Evolutionary conservation across 2,888 invertebrate species (phyloP).

Genomic region (Eristalis intricaria): DNA sequence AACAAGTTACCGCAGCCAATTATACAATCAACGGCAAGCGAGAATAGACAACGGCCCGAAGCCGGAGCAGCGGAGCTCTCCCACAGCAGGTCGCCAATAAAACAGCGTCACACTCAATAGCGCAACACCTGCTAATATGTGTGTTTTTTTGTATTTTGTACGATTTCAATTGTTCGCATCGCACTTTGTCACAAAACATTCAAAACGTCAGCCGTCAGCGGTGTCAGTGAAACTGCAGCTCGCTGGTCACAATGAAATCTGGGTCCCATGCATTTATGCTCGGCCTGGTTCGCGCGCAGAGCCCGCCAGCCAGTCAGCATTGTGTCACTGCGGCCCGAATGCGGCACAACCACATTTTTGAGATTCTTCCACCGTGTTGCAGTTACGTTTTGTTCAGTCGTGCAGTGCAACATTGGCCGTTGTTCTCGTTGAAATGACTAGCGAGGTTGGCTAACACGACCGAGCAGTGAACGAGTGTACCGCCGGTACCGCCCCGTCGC

Average conservation of each 20-base stretch:
- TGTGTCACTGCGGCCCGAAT: neutral
- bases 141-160: conserved; percentile 2
- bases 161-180: conserved; percentile 17
- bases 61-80: conserved; percentile 17
- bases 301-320: neutral
- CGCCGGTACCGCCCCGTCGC: too few species aligned
- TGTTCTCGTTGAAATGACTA: neutral
- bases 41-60: neutral
- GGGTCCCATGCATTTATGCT: neutral
- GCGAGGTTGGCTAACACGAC: neutral
- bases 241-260: neutral
- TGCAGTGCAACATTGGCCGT: neutral
- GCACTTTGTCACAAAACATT: conserved; percentile 31
- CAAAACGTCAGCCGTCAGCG: neutral
- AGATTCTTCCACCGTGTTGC: conserved; percentile 4
- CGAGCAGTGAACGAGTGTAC: neutral
- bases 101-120: conserved; percentile 20
- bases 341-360: conserved; percentile 15
- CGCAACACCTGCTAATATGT: conserved; percentile 34
- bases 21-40: conserved; percentile 12
- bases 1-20: conserved; percentile 22
- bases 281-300: neutral
- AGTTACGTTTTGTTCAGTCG: neutral
- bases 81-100: conserved; percentile 29
- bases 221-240: neutral